A percentile compares a stretch with the other conserved stretches of the same genome.
Conservation (phyloP, 2,888 invertebrate species). For the Mythimna loreyi region DNA sequence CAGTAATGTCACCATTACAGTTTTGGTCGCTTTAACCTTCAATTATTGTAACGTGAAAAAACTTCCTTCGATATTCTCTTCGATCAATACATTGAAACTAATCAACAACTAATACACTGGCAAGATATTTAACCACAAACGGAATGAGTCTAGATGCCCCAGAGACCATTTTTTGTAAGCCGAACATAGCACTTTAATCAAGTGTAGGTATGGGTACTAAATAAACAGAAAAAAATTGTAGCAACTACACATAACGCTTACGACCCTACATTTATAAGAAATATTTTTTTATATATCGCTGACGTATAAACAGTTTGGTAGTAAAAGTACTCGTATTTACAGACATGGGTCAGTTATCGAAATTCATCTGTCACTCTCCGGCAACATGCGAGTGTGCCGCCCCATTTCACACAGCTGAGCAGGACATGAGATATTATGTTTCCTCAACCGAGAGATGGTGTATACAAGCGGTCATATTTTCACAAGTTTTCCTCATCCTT, state of each 20-base stretch:
- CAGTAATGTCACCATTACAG: neutral
- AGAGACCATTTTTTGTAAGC: slow-evolving; percentile 32
- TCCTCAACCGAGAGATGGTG: slow-evolving; percentile 36
- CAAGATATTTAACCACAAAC: slow-evolving; percentile 4
- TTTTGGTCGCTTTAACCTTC: neutral
- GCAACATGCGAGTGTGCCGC: slow-evolving; percentile 43
- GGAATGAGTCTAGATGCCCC: slow-evolving; percentile 26
- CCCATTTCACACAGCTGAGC: slow-evolving; percentile 54
- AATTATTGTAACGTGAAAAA: neutral
- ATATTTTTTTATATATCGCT: slow-evolving; percentile 17
- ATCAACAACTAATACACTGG: slow-evolving; percentile 24
- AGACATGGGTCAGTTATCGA: slow-evolving; percentile 39
- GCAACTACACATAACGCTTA: neutral
- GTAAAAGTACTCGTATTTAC: slow-evolving; percentile 29
- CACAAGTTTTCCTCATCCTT: slow-evolving; percentile 16
- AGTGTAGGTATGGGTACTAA: neutral
- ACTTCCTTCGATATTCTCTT: neutral
- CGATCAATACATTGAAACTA: slow-evolving; percentile 18
- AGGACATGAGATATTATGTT: slow-evolving; percentile 54
- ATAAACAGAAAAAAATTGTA: neutral
- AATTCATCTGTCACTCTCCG: slow-evolving; percentile 52
- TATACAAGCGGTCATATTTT: slow-evolving; percentile 34
- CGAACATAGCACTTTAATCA: slow-evolving; percentile 33
- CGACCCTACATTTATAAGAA: slow-evolving; percentile 13
- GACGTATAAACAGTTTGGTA: slow-evolving; percentile 18